Percentiles rank a stretch among this genome's conserved stretches.
phyloP scores from a whole-genome alignment of 2,797 vertebrate species.

The Xiphorhynchus erythropygius region DNA sequence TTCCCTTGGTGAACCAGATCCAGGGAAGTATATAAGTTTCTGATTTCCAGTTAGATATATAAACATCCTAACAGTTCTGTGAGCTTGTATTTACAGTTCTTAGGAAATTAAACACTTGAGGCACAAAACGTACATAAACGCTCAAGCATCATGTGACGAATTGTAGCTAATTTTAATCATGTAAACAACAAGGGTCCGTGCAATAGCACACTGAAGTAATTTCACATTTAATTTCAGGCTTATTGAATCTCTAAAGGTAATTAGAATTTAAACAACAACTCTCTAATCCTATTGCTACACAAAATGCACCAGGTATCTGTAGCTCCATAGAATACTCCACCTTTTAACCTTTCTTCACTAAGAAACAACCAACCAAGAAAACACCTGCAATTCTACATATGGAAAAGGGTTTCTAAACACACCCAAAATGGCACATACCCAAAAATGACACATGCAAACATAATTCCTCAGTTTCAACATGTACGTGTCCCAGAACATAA shows the following conservation, averaged over 20 bases:
- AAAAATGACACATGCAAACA: background rate
- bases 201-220: background rate
- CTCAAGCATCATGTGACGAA: background rate
- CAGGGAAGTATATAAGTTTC: background rate
- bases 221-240: conserved; percentile 38
- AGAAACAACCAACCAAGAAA: background rate
- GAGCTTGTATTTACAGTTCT: background rate
- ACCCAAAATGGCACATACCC: background rate
- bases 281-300: background rate
- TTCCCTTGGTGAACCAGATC: background rate
- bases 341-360: background rate
- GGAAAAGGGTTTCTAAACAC: background rate
- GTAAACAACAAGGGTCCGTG: conserved; percentile 52
- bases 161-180: conserved; percentile 43
- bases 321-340: background rate
- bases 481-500: background rate
- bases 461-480: background rate
- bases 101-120: conserved; percentile 41
- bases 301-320: background rate
- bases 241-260: background rate
- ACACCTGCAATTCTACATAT: fast-evolving
- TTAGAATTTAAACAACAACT: conserved; percentile 4
- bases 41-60: background rate
- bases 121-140: conserved; percentile 49
- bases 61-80: background rate